Percentiles rank a stretch among this genome's conserved stretches.
phyloP scores from a whole-genome alignment of 35 echinoderm and acorn worm species.

The Lytechinus pictus region DNA sequence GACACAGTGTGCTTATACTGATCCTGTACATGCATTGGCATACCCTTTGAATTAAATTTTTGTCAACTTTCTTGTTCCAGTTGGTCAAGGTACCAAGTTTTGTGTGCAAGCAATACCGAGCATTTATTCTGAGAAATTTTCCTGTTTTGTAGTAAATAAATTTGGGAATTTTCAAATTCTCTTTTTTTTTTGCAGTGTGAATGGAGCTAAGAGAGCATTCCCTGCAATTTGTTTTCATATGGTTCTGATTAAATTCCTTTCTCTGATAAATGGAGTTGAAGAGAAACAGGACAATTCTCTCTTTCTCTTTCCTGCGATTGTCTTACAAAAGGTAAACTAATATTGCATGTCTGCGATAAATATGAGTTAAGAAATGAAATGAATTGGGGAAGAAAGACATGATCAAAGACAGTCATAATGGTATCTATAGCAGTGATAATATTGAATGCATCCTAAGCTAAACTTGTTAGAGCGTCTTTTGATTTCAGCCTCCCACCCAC shows the following conservation, averaged over 20 bases:
- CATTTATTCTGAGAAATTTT: too few species aligned
- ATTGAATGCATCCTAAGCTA: neutral
- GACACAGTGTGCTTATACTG: too few species aligned
- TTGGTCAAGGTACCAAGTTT: too few species aligned
- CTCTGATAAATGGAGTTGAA: neutral
- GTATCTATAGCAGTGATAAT: neutral
- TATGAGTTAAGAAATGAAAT: slow-evolving; percentile 14
- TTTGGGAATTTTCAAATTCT: too few species aligned
- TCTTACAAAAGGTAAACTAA: neutral
- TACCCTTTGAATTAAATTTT: too few species aligned
- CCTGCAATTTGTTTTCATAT: neutral
- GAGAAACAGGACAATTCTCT: neutral
- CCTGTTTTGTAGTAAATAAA: too few species aligned
- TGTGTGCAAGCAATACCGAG: too few species aligned
- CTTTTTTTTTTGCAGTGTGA: too few species aligned
- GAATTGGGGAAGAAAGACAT: slow-evolving; percentile 9
- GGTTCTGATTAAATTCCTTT: neutral
- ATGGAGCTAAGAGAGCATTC: too few species aligned
- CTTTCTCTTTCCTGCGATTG: neutral
- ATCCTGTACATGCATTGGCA: too few species aligned
- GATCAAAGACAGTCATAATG: neutral
- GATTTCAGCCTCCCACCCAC: neutral
- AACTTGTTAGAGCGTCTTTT: neutral
- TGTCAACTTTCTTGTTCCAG: too few species aligned
- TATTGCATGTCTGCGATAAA: slow-evolving; percentile 7